A percentile compares a stretch with the other conserved stretches of the same genome.
phyloP scores from a whole-genome alignment of 2,888 invertebrate genomes.

The Chloroclysta siterata region DNA sequence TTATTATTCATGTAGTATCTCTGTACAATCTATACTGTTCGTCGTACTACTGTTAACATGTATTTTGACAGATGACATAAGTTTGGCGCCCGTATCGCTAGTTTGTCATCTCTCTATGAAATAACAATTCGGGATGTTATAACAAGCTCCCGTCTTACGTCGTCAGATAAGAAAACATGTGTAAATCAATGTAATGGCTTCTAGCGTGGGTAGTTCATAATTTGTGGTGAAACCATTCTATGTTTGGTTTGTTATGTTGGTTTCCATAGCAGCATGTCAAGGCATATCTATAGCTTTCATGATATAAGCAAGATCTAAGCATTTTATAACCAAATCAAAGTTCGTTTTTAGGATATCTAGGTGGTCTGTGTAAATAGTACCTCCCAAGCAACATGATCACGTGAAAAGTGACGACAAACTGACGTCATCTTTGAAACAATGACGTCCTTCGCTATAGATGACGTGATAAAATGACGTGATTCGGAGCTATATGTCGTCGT shows the following conservation, averaged over 20 bases:
- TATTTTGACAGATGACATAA: conserved; percentile 85
- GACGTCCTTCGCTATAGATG: no score
- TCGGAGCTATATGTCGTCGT: no score
- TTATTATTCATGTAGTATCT: conserved; percentile 35
- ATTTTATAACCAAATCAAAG: no score
- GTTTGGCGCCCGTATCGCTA: conserved; percentile 76
- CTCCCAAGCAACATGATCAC: no score
- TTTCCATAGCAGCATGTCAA: not conserved
- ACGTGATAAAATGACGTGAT: no score
- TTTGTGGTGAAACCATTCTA: conserved; percentile 5
- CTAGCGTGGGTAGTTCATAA: conserved; percentile 36
- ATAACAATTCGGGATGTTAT: conserved; percentile 78
- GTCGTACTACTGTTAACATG: conserved; percentile 77
- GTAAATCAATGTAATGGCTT: conserved; percentile 73
- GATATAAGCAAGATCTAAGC: no score
- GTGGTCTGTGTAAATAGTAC: no score
- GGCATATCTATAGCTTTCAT: not conserved
- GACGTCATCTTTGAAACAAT: no score
- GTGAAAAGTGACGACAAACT: no score
- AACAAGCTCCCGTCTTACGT: conserved; percentile 84
- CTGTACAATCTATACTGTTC: conserved; percentile 46
- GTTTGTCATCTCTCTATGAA: conserved; percentile 77
- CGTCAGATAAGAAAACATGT: conserved; percentile 64
- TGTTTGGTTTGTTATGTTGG: conserved; percentile 13
- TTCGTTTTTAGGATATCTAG: no score